A percentile compares a stretch with the other conserved stretches of the same genome.
Conservation (phyloP, 1,140 invertebrate genomes). For the Drosophila kepulauana region DNA sequence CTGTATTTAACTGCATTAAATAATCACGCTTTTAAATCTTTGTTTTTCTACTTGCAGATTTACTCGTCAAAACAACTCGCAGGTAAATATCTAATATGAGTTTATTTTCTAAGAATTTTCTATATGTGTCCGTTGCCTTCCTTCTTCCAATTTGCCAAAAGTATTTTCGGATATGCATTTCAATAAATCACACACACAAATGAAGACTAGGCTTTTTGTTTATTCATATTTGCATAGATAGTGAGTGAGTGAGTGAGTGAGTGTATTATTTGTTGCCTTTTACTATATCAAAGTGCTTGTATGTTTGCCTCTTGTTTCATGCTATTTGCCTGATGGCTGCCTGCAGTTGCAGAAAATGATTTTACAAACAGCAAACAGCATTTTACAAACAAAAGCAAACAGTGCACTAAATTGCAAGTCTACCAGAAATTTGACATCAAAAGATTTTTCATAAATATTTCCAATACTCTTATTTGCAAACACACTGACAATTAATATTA, state of each 20-base stretch:
- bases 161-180: conserved; percentile 61
- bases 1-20: conserved; percentile 2
- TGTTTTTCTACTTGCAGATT: conserved; percentile 22
- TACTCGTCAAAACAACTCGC: background rate
- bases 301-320: conserved; percentile 22
- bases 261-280: conserved; percentile 24
- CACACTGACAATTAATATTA: background rate
- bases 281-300: background rate
- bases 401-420: conserved; percentile 31
- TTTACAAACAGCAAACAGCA: conserved; percentile 70
- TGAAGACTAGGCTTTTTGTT: conserved; percentile 63
- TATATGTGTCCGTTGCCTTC: no score
- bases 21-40: conserved; percentile 1
- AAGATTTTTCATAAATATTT: conserved; percentile 44
- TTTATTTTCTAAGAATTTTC: conserved; percentile 11
- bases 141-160: conserved; percentile 60
- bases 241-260: no score
- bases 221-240: conserved; percentile 45
- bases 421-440: conserved; percentile 30
- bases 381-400: conserved; percentile 43
- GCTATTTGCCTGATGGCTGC: conserved; percentile 34
- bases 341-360: conserved; percentile 59
- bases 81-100: conserved; percentile 41
- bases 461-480: background rate
- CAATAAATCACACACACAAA: conserved; percentile 71